Conservation (phyloP, 2,113 vertebrate genomes). For the Eclectus roratus region DNA sequence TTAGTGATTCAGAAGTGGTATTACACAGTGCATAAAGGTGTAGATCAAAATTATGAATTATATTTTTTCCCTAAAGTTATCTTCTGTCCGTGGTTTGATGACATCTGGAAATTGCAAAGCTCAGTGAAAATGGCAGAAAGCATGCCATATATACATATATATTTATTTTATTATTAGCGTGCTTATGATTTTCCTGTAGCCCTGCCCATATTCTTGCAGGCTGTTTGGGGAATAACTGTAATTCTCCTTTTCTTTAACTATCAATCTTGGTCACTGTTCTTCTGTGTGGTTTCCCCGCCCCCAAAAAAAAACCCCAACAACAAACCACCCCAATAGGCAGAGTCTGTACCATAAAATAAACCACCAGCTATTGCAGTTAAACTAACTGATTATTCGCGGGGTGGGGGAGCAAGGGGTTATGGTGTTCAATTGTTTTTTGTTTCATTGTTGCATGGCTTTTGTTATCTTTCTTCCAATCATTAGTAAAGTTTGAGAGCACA, state of each 20-base stretch:
- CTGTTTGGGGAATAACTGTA: neutral
- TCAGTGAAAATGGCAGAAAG: slow-evolving; percentile 7
- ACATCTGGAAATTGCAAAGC: slow-evolving; percentile 36
- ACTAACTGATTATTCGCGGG: neutral
- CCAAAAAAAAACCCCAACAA: neutral
- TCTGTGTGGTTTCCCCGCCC: neutral
- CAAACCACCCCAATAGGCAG: neutral
- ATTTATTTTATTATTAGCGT: neutral
- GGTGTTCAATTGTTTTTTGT: neutral
- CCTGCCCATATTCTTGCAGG: neutral
- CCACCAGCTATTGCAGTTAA: neutral
- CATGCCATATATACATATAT: neutral
- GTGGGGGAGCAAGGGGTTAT: neutral
- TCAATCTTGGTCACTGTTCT: neutral
- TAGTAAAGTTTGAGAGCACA: neutral
- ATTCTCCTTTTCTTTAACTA: neutral
- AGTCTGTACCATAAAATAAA: neutral
- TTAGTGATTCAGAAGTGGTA: neutral
- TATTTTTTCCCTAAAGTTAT: slow-evolving; percentile 12
- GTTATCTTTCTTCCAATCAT: neutral
- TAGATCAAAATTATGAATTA: slow-evolving; percentile 33
- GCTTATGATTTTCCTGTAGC: slow-evolving; percentile 17
- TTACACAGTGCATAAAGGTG: neutral
- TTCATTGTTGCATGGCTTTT: neutral
- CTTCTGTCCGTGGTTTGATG: slow-evolving; percentile 57